Base-by-base conservation (phyloP, 2,113 vertebrate genomes). In the Oryzias celebensis region DNA sequence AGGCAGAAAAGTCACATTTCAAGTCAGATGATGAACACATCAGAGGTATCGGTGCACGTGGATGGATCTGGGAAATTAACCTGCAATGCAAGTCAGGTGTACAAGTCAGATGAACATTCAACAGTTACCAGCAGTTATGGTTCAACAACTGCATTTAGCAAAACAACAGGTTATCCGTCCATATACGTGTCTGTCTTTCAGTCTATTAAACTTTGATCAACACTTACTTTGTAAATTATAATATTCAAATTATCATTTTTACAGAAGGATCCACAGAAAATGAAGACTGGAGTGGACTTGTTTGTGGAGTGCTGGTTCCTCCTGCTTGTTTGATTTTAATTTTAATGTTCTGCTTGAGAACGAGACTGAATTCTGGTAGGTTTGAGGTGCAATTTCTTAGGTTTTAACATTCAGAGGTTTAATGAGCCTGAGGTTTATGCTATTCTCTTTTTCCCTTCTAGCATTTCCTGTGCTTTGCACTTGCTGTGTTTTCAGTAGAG, bases 261-360 rank as follows among this genome's bases (percentile, higher is more conserved):
- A 42, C 62, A 74, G 70, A 3, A 58, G 1, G 10, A 5, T 3
- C 7, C 43, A 24, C 52, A 62, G 13, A 42, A 6, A 18, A 3
- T 7, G 3, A 14, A 43, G 5, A 65, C 49, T 24, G 13, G 41
- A 51, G 4, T 1, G 4, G 58, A 31, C 43, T 52, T 57, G 18
- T 68, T 58, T 73, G 5, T 65, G 72, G 52, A 52, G 23, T 68
- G 41, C 12, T 20, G 23, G 45, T 24, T 17, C 14, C 16, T 26
- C 4, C 72, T 5, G 14, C 17, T 7, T 68, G 20, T 26, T 14
- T 81, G 15, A 31, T 68, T 58, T 58, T 77, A 18, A 28, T 80
- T 59, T 20, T 77, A 0, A 53, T 72, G 28, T 72, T 58, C 4
- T 63, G 6, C 47, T 36, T 76, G 2, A 66, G 31, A 58, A 18